Percentiles rank a stretch among this genome's conserved stretches.
These are phyloP conservation scores for Macrochelys suwanniensis DNA, from an alignment of 2,797 vertebrate genomes.

Conservation along the genomic window DNA sequence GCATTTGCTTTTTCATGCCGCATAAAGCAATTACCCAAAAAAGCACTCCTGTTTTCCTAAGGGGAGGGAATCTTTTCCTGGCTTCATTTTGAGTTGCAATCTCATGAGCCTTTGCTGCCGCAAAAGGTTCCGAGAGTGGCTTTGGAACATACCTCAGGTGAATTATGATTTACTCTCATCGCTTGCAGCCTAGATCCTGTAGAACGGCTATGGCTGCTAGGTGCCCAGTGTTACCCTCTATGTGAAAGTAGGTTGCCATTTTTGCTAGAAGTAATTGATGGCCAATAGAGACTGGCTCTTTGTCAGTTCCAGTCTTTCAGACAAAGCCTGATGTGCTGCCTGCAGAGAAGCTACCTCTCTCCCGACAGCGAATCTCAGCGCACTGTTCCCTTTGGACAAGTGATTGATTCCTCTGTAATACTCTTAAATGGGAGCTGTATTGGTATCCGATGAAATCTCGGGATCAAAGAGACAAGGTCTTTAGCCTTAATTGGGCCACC, in stretches of 20 bases:
- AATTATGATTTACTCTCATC: fast-evolving
- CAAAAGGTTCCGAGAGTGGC: neutral
- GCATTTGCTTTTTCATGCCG: fast-evolving
- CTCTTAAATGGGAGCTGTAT: constrained; percentile 87
- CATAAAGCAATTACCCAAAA: neutral
- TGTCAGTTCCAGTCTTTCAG: constrained; percentile 86
- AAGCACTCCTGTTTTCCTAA: neutral
- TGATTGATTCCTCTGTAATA: constrained; percentile 91
- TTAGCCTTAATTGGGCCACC: constrained; percentile 86
- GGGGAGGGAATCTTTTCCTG: neutral
- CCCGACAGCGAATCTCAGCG: constrained; percentile 70
- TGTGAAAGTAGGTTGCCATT: constrained; percentile 10
- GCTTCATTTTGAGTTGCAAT: fast-evolving
- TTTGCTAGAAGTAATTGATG: constrained; percentile 79
- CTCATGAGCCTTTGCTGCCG: fast-evolving
- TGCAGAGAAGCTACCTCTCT: constrained; percentile 70
- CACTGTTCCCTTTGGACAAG: constrained; percentile 80
- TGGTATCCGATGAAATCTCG: constrained; percentile 64
- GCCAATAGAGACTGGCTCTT: constrained; percentile 83
- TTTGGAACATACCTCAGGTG: neutral
- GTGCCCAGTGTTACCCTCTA: neutral
- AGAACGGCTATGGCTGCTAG: neutral
- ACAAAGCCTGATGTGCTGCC: constrained; percentile 80
- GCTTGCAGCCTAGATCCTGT: neutral
- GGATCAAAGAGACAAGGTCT: constrained; percentile 81